Percentiles rank a stretch among this genome's conserved stretches.
These are phyloP conservation scores for Ploceus nigricollis DNA, from an alignment of 2,113 vertebrate genomes.

Conservation along the genomic window DNA sequence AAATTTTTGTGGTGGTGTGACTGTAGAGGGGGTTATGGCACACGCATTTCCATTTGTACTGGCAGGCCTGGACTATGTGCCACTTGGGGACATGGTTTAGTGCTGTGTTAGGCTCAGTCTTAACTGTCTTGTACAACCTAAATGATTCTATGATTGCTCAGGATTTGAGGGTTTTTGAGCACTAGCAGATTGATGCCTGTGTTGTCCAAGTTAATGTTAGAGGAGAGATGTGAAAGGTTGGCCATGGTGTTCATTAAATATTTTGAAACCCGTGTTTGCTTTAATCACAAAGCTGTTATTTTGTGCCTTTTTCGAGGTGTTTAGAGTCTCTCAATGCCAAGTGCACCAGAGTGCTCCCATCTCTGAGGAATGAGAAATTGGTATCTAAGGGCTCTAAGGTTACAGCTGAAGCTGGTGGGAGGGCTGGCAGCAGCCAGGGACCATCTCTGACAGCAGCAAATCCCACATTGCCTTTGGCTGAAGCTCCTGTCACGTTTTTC, in stretches of 20 bases:
- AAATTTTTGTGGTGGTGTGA: not conserved
- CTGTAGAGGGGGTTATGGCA: not conserved
- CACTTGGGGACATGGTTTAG: accelerated
- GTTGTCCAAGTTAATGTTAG: not conserved
- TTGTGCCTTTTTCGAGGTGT: not conserved
- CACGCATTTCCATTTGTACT: not conserved
- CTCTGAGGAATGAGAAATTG: not conserved
- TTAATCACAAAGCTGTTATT: not conserved
- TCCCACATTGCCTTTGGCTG: accelerated
- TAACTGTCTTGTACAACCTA: not conserved
- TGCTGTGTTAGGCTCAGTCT: not conserved
- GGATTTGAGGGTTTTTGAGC: not conserved
- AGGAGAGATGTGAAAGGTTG: not conserved
- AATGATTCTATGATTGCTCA: not conserved
- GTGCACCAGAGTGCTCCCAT: not conserved
- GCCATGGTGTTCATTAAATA: not conserved
- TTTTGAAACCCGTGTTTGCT: not conserved
- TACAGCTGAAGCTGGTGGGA: not conserved
- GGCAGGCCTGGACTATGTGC: not conserved
- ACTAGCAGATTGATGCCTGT: not conserved
- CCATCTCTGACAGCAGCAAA: not conserved
- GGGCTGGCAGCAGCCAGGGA: not conserved
- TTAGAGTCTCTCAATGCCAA: not conserved
- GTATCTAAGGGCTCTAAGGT: not conserved
- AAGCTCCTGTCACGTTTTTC: accelerated